A percentile compares a stretch with the other conserved stretches of the same genome.
Evolutionary conservation across 2,113 vertebrate species (phyloP).

Genomic region (Elephas maximus): DNA sequence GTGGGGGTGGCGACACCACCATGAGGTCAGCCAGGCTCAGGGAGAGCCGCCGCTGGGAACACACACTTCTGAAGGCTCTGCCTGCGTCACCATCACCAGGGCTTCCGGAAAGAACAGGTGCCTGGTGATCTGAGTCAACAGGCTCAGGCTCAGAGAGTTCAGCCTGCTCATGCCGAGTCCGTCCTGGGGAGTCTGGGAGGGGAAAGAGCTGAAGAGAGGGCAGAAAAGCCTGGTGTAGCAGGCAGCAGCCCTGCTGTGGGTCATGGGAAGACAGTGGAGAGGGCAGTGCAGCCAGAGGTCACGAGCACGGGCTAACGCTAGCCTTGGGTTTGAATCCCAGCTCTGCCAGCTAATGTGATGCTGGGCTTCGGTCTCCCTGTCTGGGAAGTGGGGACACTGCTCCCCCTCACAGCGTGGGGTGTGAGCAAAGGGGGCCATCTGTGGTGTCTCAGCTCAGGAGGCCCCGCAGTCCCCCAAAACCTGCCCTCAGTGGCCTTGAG

Average conservation of each 20-base stretch:
- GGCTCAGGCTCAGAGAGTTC: not conserved
- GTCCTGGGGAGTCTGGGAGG: not conserved
- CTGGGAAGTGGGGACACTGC: not conserved
- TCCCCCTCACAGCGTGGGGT: not conserved
- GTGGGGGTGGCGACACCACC: not conserved
- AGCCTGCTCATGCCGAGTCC: not conserved
- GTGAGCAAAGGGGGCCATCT: not conserved
- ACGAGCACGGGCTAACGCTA: accelerated
- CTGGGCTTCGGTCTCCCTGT: not conserved
- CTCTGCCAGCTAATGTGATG: no score
- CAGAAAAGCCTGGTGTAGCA: not conserved
- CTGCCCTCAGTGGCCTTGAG: not conserved
- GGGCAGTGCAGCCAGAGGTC: accelerated
- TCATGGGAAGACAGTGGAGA: not conserved
- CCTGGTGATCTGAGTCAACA: accelerated
- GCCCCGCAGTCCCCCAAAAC: not conserved
- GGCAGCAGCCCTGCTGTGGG: accelerated
- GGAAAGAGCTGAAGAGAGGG: not conserved
- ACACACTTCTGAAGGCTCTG: no score
- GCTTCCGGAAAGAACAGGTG: not conserved
- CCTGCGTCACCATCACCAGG: not conserved
- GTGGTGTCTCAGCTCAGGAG: accelerated
- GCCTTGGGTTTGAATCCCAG: not conserved
- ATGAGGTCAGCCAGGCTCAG: not conserved
- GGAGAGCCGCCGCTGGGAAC: not conserved